Conservation (phyloP, 2,888 invertebrate genomes). For the Galerucella pusilla region DNA sequence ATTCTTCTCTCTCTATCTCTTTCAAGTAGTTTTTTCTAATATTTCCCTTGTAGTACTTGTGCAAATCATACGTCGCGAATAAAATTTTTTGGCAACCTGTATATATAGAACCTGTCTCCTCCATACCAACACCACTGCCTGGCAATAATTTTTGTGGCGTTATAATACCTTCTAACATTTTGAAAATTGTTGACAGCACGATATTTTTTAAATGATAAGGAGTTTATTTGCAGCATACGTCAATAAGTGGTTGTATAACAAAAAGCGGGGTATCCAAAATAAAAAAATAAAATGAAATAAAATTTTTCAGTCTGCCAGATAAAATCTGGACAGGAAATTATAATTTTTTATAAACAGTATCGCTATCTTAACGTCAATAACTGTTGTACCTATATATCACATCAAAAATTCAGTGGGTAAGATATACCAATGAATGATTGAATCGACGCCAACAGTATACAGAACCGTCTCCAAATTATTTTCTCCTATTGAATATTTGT, state of each 20-base stretch:
- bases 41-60: too few species aligned
- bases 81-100: too few species aligned
- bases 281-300: neutral
- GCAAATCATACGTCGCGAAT: too few species aligned
- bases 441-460: neutral
- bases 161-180: neutral
- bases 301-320: neutral
- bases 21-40: too few species aligned
- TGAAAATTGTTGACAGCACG: neutral
- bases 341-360: neutral
- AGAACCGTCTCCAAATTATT: neutral
- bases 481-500: too few species aligned
- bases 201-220: neutral
- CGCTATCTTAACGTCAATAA: neutral
- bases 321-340: neutral
- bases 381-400: neutral
- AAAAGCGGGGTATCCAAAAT: neutral
- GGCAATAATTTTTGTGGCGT: too few species aligned
- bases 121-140: too few species aligned
- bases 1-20: too few species aligned
- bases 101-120: too few species aligned
- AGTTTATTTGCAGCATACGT: neutral
- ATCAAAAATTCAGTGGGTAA: neutral
- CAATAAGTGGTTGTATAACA: neutral
- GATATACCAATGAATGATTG: neutral